Conservation (phyloP, 2,888 invertebrate genomes). For the Patella caerulea region DNA sequence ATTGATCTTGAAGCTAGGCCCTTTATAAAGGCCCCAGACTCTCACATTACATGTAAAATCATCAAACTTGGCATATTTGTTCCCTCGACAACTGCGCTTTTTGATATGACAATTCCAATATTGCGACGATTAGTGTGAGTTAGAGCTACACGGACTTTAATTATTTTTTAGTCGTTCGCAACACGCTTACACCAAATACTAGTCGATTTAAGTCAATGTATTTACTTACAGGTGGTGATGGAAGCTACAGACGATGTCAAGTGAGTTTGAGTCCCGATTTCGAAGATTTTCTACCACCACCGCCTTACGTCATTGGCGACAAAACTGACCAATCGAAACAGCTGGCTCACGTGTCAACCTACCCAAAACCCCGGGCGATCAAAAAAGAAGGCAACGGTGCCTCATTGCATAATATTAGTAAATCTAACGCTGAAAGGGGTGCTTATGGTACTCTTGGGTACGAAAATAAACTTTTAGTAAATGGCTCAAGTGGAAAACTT, state of each 20-base stretch:
- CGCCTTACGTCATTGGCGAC: not conserved
- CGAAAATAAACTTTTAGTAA: not conserved
- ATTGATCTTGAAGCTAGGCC: too few relatives aligned
- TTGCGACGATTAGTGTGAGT: too few relatives aligned
- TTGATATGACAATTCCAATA: too few relatives aligned
- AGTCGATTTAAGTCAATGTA: not conserved
- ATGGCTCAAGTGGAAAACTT: not conserved
- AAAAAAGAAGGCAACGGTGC: constrained; percentile 1
- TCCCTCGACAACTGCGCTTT: too few relatives aligned
- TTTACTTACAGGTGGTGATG: constrained; percentile 2
- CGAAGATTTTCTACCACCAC: constrained; percentile 5
- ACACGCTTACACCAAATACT: too few relatives aligned
- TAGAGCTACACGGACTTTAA: too few relatives aligned
- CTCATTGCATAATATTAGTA: constrained; percentile 5
- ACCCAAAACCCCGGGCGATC: not conserved
- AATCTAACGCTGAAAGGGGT: not conserved
- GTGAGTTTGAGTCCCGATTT: constrained; percentile 5
- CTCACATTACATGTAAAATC: too few relatives aligned
- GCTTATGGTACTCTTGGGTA: not conserved
- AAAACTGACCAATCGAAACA: constrained; percentile 1
- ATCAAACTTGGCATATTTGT: too few relatives aligned
- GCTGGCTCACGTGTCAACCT: not conserved
- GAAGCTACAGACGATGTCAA: not conserved
- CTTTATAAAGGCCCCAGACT: too few relatives aligned
- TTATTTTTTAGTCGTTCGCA: too few relatives aligned